These are phyloP conservation scores for Neogobius melanostomus DNA, from an alignment of 2,113 vertebrate genomes.

Conservation along the genomic window DNA sequence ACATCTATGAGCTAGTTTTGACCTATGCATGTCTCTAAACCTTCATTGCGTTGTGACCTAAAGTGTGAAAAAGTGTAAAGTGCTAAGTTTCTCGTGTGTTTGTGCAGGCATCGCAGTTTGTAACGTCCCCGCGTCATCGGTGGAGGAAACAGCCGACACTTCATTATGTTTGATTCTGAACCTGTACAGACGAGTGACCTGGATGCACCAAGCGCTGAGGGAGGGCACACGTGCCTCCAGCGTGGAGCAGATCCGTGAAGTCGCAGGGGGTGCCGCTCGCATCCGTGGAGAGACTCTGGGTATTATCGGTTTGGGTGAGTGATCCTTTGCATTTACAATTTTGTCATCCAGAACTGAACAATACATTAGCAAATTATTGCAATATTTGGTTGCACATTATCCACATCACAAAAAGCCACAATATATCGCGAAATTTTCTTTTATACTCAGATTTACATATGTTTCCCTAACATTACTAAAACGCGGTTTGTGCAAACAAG, in stretches of 20 bases:
- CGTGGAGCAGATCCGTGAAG: slow-evolving; percentile 89
- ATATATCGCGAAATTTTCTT: too few relatives aligned
- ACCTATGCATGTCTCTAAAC: too few relatives aligned
- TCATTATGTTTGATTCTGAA: slow-evolving; percentile 90
- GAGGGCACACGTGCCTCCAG: slow-evolving; percentile 87
- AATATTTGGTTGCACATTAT: too few relatives aligned
- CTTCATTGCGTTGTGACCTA: too few relatives aligned
- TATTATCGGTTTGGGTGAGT: slow-evolving; percentile 88
- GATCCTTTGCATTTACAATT: not conserved
- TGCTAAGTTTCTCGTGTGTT: not conserved
- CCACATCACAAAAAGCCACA: too few relatives aligned
- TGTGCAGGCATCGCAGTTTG: slow-evolving; percentile 86
- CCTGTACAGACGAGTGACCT: slow-evolving; percentile 88
- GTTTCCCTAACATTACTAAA: too few relatives aligned
- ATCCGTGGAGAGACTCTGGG: slow-evolving; percentile 89
- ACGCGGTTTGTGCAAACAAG: too few relatives aligned
- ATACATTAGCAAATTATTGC: too few relatives aligned
- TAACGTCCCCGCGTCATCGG: slow-evolving; percentile 86
- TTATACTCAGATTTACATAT: too few relatives aligned
- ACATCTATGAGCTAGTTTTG: too few relatives aligned
- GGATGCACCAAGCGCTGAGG: slow-evolving; percentile 88
- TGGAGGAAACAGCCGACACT: slow-evolving; percentile 90
- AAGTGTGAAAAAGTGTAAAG: too few relatives aligned
- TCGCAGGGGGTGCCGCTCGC: slow-evolving; percentile 88
- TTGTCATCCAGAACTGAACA: too few relatives aligned